A percentile compares a stretch with the other conserved stretches of the same genome.
Evolutionary conservation across 2,888 invertebrate species (phyloP).

Genomic region (Stramonita haemastoma): DNA sequence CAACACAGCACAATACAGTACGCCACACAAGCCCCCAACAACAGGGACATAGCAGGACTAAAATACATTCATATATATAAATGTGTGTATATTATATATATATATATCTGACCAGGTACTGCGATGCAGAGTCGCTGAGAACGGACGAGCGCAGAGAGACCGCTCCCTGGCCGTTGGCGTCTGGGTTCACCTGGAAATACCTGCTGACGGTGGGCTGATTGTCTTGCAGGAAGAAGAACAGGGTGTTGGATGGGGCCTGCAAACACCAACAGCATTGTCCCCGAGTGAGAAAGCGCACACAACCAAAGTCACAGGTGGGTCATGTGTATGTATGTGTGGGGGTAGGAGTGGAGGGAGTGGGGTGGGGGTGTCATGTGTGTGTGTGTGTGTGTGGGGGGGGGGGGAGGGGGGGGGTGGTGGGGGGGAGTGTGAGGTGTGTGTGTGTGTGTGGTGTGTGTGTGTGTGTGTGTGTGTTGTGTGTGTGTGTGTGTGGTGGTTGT

Average conservation of each 20-base stretch:
- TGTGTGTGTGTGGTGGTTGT: too few relatives aligned
- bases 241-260: constrained; percentile 24
- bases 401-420: background rate
- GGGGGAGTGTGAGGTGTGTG: background rate
- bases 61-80: too few relatives aligned
- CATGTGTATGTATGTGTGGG: background rate
- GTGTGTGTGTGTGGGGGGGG: background rate
- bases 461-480: background rate
- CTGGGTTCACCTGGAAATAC: constrained; percentile 8
- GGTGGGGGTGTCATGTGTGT: too few relatives aligned
- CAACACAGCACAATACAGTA: too few relatives aligned
- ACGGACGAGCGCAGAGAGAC: constrained; percentile 38
- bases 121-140: background rate
- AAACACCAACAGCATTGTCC: background rate
- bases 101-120: background rate
- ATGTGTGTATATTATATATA: too few relatives aligned
- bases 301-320: background rate
- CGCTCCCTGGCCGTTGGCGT: background rate
- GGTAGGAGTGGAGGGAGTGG: too few relatives aligned
- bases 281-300: background rate
- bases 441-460: background rate
- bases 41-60: too few relatives aligned
- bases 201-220: background rate
- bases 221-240: constrained; percentile 21
- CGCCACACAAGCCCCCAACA: too few relatives aligned